Evolutionary conservation across 92 coral and sea anemone genomes (phyloP).

Genomic region (Epizoanthus scotinus): DNA sequence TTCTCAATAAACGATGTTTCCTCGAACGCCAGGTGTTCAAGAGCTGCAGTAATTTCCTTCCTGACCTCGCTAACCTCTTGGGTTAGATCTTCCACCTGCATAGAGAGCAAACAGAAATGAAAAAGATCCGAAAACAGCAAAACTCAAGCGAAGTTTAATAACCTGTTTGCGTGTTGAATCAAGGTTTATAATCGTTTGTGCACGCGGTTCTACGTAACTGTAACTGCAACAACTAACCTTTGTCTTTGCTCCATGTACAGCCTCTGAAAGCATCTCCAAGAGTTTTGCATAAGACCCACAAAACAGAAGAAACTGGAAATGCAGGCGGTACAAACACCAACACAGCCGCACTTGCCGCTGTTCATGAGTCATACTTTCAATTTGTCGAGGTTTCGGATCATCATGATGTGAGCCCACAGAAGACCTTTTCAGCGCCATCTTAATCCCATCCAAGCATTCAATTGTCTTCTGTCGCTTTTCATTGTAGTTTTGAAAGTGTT

Average conservation of each 20-base stretch:
- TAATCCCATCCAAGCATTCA: slow-evolving; percentile 87
- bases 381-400: slow-evolving; percentile 64
- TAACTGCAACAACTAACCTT: slow-evolving; percentile 1
- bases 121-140: neutral
- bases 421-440: slow-evolving; percentile 78
- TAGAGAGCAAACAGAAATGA: neutral
- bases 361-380: slow-evolving; percentile 76
- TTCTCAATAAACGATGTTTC: slow-evolving; percentile 50
- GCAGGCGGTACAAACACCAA: slow-evolving; percentile 86
- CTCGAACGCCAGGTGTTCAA: slow-evolving; percentile 68
- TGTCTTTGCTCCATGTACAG: slow-evolving; percentile 77
- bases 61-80: slow-evolving; percentile 71
- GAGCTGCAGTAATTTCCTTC: slow-evolving; percentile 63
- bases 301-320: slow-evolving; percentile 90
- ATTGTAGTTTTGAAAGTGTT: slow-evolving; percentile 82
- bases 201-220: no score
- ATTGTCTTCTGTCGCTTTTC: slow-evolving; percentile 73
- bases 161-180: no score
- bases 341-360: slow-evolving; percentile 82
- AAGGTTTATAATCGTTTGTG: no score
- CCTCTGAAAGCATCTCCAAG: slow-evolving; percentile 75
- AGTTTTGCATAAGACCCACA: slow-evolving; percentile 84
- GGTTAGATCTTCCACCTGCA: slow-evolving; percentile 76
- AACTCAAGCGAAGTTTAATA: neutral
- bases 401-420: slow-evolving; percentile 88